phyloP scores from a whole-genome alignment of 2,888 invertebrate genomes.

The Morpho deidamia region DNA sequence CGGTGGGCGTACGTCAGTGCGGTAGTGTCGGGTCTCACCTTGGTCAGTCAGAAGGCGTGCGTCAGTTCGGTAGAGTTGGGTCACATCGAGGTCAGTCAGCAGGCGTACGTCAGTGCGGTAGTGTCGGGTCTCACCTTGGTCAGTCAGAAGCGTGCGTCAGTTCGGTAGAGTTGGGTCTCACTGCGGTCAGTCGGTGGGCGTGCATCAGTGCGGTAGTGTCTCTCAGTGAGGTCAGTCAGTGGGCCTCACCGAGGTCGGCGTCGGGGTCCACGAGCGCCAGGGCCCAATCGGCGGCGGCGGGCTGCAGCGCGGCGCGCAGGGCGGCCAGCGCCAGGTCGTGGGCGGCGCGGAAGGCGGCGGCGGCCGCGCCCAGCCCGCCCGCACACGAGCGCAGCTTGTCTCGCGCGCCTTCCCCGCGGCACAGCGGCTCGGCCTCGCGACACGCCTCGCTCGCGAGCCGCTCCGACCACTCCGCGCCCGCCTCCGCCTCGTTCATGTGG shows the following conservation, averaged over 20 bases:
- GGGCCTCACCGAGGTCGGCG: conserved; percentile 31
- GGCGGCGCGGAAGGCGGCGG: conserved; percentile 54
- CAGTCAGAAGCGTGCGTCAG: no score
- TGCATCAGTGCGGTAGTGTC: no score
- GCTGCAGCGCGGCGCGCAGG: conserved; percentile 43
- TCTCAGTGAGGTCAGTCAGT: no score
- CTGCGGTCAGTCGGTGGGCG: no score
- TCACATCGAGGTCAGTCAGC: no score
- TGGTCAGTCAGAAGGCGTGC: no score
- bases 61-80: no score
- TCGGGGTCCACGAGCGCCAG: conserved; percentile 40
- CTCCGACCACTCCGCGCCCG: conserved; percentile 93
- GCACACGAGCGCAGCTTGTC: conserved; percentile 55
- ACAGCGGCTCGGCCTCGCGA: conserved; percentile 80
- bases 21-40: no score
- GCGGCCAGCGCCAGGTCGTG: conserved; percentile 41
- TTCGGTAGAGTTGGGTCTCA: no score
- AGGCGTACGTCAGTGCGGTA: not conserved
- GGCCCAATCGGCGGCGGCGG: conserved; percentile 47
- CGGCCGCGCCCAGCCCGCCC: conserved; percentile 47
- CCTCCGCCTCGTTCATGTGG: conserved; percentile 93
- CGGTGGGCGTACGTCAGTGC: no score
- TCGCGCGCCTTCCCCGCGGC: conserved; percentile 39
- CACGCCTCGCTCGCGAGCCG: conserved; percentile 88
- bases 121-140: no score